These are phyloP conservation scores for Phaethornis superciliosus DNA, from an alignment of 2,113 vertebrate genomes.

Conservation along the genomic window DNA sequence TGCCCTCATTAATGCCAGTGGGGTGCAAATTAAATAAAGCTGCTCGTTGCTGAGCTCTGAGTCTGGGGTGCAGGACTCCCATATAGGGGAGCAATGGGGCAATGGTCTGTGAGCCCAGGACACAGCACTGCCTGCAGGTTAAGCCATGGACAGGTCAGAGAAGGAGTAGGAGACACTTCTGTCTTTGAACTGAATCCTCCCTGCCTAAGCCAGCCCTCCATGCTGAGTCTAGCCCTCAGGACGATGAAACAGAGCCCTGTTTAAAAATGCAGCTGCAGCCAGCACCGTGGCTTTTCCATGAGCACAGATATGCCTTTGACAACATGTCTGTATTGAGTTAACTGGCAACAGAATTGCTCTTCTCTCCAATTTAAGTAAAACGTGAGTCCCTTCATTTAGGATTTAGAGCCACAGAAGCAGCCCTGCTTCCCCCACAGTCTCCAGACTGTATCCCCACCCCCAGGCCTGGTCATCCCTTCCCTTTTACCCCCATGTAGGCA, in stretches of 20 bases:
- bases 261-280: constrained; percentile 38
- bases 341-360: constrained; percentile 17
- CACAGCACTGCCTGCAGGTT: not conserved
- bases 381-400: constrained; percentile 1
- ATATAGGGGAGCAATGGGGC: rapidly evolving
- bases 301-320: constrained; percentile 60
- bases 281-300: not conserved
- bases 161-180: not conserved
- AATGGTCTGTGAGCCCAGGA: not conserved
- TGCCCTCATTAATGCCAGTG: rapidly evolving
- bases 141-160: not conserved
- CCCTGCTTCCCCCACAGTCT: not conserved
- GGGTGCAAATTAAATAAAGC: not conserved
- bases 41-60: not conserved
- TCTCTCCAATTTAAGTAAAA: constrained; percentile 15
- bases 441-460: not conserved
- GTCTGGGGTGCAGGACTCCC: not conserved
- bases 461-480: not conserved
- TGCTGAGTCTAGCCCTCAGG: not conserved
- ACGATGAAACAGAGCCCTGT: constrained; percentile 5
- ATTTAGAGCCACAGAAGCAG: not conserved
- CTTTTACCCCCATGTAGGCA: rapidly evolving
- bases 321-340: not conserved
- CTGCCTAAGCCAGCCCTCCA: not conserved
- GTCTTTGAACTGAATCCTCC: not conserved